These are phyloP conservation scores for Tholera decimalis DNA, from an alignment of 2,888 invertebrate species.

Conservation along the genomic window DNA sequence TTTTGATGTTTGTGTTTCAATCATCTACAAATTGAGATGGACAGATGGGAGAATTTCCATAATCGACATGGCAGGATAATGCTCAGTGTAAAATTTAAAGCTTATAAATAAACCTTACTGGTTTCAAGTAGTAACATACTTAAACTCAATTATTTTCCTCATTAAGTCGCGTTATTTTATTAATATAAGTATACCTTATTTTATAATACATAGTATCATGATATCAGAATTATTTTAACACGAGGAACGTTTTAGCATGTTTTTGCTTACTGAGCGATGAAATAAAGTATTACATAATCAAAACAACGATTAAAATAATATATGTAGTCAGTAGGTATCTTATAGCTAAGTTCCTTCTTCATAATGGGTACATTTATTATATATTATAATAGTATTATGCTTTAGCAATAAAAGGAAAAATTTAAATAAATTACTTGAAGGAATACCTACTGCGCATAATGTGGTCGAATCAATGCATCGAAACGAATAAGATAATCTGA, in stretches of 20 bases:
- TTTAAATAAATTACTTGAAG: background rate
- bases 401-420: constrained; percentile 13
- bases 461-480: constrained; percentile 8
- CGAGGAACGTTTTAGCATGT: background rate
- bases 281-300: constrained; percentile 16
- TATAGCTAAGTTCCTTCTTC: background rate
- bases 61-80: too few species aligned
- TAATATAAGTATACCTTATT: background rate
- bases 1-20: too few species aligned
- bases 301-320: background rate
- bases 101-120: too few species aligned
- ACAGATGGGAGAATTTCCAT: too few species aligned
- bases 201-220: constrained; percentile 7
- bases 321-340: background rate
- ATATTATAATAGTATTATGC: background rate
- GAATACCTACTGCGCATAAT: constrained; percentile 6
- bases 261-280: constrained; percentile 27
- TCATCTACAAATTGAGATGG: too few species aligned
- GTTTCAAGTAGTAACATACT: background rate
- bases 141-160: constrained; percentile 31
- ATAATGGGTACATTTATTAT: constrained; percentile 1
- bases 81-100: too few species aligned
- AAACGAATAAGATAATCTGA: background rate
- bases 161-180: constrained; percentile 8
- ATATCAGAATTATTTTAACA: constrained; percentile 9